Evolutionary conservation across 2,888 invertebrate species (phyloP), one percentile per base, ranked within the genome.

Genomic region (Acleris laterana): DNA sequence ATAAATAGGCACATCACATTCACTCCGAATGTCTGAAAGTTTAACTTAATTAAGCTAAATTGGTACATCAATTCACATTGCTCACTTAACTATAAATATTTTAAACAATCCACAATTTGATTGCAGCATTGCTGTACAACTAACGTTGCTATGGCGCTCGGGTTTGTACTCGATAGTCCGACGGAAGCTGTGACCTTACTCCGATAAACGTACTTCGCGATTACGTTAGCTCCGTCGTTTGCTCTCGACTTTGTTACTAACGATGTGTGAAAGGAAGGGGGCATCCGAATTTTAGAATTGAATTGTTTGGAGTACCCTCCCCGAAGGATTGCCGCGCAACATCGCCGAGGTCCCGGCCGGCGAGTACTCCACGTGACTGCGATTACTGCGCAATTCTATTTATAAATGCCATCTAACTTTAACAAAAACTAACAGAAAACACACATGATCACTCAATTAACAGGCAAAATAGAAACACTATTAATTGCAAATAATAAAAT

Each of bases 1-100:
- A 91, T 90, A 91, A 91, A 90, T 91, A 91, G 88, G 88, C 89
- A 91, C 88, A 84, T 82, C 75, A 84, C 88, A 90, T 89, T 88
- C 90, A 80, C 76, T 74, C 77, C 75, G 88, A 90, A 90, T 87
- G 88, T 83, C 74, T 75, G 73, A 83, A 81, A 78, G 77, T 80
- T 68, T 71, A 84, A 83, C 82, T 83, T 85, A 85, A 81, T 75
- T 60, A 77, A 79, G 78, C 80, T 84, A 84, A 76, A 77, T 79
- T 82, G 79, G 77, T 81, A 83, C 77, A 82, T 80, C 83, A 82
- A 82, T 83, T 84, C 80, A 83, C 79, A 79, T 80, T 82, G 78
- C 82, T 78, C 76, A 73, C 81, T 82, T 82, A 77, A 75, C 67
- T 77, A 79, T 75, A 79, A 77, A 80, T 80, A 76, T 74, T 78